phyloP scores from a whole-genome alignment of 2,797 vertebrate genomes.

The Acanthurus tractus region DNA sequence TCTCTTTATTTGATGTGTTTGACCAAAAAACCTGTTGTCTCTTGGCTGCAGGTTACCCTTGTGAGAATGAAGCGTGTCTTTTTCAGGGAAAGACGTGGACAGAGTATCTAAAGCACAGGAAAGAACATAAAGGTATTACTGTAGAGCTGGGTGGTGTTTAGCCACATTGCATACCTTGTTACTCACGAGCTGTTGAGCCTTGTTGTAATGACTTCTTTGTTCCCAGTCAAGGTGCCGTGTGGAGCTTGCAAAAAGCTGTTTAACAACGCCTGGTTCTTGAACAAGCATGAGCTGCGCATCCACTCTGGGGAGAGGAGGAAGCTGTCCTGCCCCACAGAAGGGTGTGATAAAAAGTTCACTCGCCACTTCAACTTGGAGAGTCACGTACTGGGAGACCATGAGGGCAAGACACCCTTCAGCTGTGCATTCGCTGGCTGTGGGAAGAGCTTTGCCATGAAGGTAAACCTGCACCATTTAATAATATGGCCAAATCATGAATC shows the following conservation, averaged over 20 bases:
- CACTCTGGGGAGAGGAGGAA: constrained; percentile 81
- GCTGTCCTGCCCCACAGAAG: constrained; percentile 84
- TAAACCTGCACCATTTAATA: constrained; percentile 39
- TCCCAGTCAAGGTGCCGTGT: constrained; percentile 82
- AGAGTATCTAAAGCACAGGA: constrained; percentile 89
- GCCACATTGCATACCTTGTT: not conserved
- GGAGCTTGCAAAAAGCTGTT: constrained; percentile 87
- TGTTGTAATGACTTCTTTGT: not conserved
- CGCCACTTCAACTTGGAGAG: constrained; percentile 90
- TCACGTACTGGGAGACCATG: constrained; percentile 91
- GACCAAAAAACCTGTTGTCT: not conserved
- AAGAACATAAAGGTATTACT: constrained; percentile 86
- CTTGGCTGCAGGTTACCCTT: constrained; percentile 88
- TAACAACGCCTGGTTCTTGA: constrained; percentile 86
- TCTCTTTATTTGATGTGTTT: not conserved
- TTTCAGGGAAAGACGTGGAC: constrained; percentile 93
- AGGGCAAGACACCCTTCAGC: constrained; percentile 85
- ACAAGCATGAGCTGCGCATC: constrained; percentile 85
- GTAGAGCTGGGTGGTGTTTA: not conserved
- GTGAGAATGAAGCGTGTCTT: constrained; percentile 86
- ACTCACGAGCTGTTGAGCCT: not conserved
- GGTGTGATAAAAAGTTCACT: constrained; percentile 89
- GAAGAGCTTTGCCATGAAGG: constrained; percentile 92
- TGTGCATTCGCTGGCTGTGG: constrained; percentile 88
- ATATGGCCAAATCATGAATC: not conserved